Evolutionary conservation across 2,113 vertebrate species (phyloP), one percentile per base, ranked within the genome.

Genomic region (Megaceryle maxima): DNA sequence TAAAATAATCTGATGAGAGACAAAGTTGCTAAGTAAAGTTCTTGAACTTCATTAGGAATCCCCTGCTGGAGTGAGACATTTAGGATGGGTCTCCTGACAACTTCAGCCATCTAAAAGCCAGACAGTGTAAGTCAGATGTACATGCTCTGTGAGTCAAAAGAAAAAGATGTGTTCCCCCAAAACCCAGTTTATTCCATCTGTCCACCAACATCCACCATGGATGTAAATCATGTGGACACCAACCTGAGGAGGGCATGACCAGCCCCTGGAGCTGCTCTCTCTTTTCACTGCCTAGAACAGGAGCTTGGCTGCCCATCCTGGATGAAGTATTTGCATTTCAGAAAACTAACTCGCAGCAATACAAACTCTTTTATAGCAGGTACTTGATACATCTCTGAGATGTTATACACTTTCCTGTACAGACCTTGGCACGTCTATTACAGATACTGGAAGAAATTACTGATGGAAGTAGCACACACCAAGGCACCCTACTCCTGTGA

Each of bases 221-320:
- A 33, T 67, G 14, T 44, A 87, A 92, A 55, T 6, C 26, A 37
- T 2, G 15, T 12, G 13, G 14, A 70, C 11, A 72, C 3, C 60
- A 63, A 4, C 3, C 56, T 51, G 43, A 75, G 41, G 11, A 81
- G 24, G 11, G 17, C 26, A 81, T 1, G 1, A 63, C 0, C 0
- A 57, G 11, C 37, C 35, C 35, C 78, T 64, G 74, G 22, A 76
- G 63, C 50, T 55, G 62, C 35, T 66, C 46, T 51, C 15, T 50
- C 37, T 73, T 79, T 41, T 82, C 26, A 53, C 18, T 48, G 33
- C 21, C 70, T 29, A 26, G 5, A 79, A 76, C 22, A 56, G 16
- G 11, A 81, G 22, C 13, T 13, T 57, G 33, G 20, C 4, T 10
- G 4, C 11, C 22, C 33, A 43, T 35, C 17, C 39, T 73, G 31